phyloP scores from a whole-genome alignment of 2,888 invertebrate species.

The Pheosia gnoma region DNA sequence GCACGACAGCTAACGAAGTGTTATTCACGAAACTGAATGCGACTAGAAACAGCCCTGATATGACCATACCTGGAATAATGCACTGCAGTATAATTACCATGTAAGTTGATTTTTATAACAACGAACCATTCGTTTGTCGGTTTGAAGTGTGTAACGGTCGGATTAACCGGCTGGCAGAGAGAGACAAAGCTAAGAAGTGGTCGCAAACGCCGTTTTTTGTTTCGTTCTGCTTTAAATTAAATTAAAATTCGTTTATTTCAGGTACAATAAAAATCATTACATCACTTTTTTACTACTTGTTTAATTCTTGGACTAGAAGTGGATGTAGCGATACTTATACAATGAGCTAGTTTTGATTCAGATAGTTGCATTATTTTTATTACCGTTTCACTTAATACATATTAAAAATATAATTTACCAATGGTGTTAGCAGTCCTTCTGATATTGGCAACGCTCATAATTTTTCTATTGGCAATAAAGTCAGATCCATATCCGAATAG shows the following conservation, averaged over 20 bases:
- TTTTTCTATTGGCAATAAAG: slow-evolving; percentile 47
- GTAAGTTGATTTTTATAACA: background rate
- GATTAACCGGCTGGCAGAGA: too few species aligned
- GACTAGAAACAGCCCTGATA: slow-evolving; percentile 67
- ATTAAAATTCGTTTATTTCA: too few species aligned
- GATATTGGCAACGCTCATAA: slow-evolving; percentile 57
- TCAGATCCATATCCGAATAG: slow-evolving; percentile 57
- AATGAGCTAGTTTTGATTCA: too few species aligned
- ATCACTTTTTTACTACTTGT: too few species aligned
- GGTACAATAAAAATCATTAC: too few species aligned
- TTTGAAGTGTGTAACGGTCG: too few species aligned
- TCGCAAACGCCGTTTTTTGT: too few species aligned
- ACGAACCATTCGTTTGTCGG: too few species aligned
- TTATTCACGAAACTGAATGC: slow-evolving; percentile 72
- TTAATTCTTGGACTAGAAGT: too few species aligned
- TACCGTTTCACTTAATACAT: background rate
- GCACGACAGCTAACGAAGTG: slow-evolving; percentile 69
- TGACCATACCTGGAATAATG: slow-evolving; percentile 50
- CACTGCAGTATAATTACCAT: background rate
- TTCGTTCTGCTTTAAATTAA: too few species aligned
- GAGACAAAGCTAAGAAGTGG: too few species aligned
- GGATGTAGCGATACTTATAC: too few species aligned
- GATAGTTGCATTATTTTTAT: background rate
- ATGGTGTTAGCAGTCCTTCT: slow-evolving; percentile 70
- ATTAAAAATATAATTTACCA: slow-evolving; percentile 54